A percentile compares a stretch with the other conserved stretches of the same genome.
These are phyloP conservation scores for Cervus canadensis DNA, from an alignment of 2,113 vertebrate genomes.

Conservation along the genomic window DNA sequence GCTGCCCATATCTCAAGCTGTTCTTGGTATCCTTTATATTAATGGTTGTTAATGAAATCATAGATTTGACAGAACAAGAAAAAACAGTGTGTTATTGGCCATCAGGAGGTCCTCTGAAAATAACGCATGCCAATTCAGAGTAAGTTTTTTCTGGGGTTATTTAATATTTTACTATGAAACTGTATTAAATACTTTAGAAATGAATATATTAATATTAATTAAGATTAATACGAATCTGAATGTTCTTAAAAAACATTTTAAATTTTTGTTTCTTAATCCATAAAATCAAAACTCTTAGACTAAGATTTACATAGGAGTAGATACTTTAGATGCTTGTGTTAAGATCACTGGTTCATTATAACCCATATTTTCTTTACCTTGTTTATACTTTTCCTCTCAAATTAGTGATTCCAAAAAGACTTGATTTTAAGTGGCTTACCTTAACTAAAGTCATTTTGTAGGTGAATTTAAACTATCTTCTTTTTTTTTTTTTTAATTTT, in stretches of 20 bases:
- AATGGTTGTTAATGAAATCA: not conserved
- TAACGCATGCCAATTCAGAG: not conserved
- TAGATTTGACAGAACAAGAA: not conserved
- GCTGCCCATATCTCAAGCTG: constrained; percentile 92
- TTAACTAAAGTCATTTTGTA: not conserved
- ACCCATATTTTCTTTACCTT: not conserved
- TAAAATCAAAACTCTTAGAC: not conserved
- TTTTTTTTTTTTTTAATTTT: not conserved
- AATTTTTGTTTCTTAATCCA: not conserved
- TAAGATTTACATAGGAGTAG: not conserved
- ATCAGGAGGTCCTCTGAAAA: not conserved
- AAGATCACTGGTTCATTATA: not conserved
- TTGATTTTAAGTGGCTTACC: not conserved
- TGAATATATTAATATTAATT: not conserved
- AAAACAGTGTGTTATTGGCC: no score
- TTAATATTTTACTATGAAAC: not conserved
- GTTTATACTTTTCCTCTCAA: not conserved
- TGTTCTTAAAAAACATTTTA: not conserved
- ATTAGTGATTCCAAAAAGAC: not conserved
- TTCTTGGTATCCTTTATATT: constrained; percentile 92
- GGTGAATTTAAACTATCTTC: not conserved
- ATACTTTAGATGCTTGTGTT: not conserved
- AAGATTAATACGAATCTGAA: not conserved
- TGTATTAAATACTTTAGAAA: not conserved
- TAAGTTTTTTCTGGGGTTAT: not conserved